Evolutionary conservation across 2,797 vertebrate species (phyloP).

Genomic region (Gobio occitaniae): DNA sequence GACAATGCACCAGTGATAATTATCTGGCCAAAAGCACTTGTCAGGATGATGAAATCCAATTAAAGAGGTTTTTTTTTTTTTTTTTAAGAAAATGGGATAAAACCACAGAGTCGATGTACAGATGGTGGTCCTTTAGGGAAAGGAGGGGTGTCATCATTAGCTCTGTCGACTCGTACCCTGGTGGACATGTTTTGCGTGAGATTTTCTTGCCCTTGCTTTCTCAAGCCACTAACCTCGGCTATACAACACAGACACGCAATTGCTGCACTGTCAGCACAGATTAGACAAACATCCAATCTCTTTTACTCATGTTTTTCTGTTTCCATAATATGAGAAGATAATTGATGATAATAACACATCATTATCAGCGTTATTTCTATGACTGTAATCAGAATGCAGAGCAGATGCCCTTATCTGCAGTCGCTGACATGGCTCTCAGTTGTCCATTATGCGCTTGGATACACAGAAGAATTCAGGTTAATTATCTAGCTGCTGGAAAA

Average conservation of each 20-base stretch:
- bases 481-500: conserved; percentile 73
- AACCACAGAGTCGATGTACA: conserved; percentile 47
- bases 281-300: conserved; percentile 32
- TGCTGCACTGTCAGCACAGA: not conserved
- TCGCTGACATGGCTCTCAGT: conserved; percentile 69
- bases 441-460: conserved; percentile 72
- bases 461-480: conserved; percentile 75
- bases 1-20: conserved; percentile 63
- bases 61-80: conserved; percentile 35
- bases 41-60: conserved; percentile 65
- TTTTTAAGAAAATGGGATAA: conserved; percentile 55
- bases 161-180: conserved; percentile 1
- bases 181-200: not conserved
- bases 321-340: conserved; percentile 37
- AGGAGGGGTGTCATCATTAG: conserved; percentile 23
- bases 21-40: conserved; percentile 63
- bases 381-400: conserved; percentile 42
- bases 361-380: conserved; percentile 40
- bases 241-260: not conserved
- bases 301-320: conserved; percentile 38
- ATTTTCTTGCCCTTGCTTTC: not conserved
- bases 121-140: conserved; percentile 41
- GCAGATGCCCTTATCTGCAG: conserved; percentile 68
- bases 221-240: not conserved
- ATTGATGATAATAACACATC: conserved; percentile 36